Conservation (phyloP, 2,797 vertebrate genomes). For the Menidia menidia region DNA sequence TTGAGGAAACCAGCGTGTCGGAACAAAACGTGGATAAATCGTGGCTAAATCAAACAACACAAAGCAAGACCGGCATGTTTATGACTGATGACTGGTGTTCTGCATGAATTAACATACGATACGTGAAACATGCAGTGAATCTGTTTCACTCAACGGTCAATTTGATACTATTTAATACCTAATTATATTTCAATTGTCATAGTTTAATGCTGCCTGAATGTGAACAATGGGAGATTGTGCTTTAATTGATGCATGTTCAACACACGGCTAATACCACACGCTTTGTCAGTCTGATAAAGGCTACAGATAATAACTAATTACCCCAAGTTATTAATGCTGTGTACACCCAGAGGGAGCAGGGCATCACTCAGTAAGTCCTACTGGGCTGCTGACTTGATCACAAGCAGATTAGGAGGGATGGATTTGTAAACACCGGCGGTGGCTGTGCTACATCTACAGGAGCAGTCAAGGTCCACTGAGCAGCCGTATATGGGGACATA, state of each 20-base stretch:
- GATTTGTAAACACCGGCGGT: slow-evolving; percentile 37
- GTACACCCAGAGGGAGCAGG: slow-evolving; percentile 12
- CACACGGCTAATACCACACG: slow-evolving; percentile 34
- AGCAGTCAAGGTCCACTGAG: slow-evolving; percentile 11
- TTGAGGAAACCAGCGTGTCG: neutral
- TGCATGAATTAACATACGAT: slow-evolving; percentile 71
- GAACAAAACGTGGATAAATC: slow-evolving; percentile 29
- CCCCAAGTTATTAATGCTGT: slow-evolving; percentile 54
- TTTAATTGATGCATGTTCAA: slow-evolving; percentile 68
- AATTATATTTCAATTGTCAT: slow-evolving; percentile 80
- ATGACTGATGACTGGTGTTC: slow-evolving; percentile 74
- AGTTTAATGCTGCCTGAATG: slow-evolving; percentile 61
- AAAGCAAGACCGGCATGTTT: slow-evolving; percentile 47
- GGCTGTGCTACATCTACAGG: slow-evolving; percentile 17
- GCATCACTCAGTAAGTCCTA: slow-evolving; percentile 22
- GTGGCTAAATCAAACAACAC: slow-evolving; percentile 13
- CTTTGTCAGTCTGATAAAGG: slow-evolving; percentile 63
- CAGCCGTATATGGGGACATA: slow-evolving; percentile 36
- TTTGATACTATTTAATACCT: slow-evolving; percentile 78
- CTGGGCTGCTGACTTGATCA: slow-evolving; percentile 39
- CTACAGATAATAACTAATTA: slow-evolving; percentile 68
- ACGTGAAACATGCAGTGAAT: slow-evolving; percentile 71
- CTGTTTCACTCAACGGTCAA: slow-evolving; percentile 73
- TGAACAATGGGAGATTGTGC: slow-evolving; percentile 60
- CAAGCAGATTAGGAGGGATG: slow-evolving; percentile 36